phyloP scores from a whole-genome alignment of 2,797 vertebrate genomes.

The Ptychobarbus kaznakovi region DNA sequence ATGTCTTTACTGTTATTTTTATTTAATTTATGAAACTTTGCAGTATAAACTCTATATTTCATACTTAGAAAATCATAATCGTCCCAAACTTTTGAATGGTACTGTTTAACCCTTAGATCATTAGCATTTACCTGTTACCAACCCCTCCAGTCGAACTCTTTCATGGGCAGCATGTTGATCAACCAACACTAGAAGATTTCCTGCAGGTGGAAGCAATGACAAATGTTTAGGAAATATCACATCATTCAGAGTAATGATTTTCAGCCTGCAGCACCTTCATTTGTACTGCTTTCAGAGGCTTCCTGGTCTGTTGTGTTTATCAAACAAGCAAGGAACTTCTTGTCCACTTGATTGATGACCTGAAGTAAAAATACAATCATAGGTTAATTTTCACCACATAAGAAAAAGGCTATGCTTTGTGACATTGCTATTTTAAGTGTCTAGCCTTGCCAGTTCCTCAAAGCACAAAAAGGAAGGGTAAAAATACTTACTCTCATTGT shows the following conservation, averaged over 20 bases:
- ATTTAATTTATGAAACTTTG: not conserved
- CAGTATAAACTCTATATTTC: not conserved
- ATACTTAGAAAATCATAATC: not conserved
- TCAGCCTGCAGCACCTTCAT: slow-evolving; percentile 34
- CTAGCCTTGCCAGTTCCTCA: not conserved
- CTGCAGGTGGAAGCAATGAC: slow-evolving; percentile 58
- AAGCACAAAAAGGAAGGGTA: not conserved
- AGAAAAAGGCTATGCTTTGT: not conserved
- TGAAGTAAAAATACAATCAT: slow-evolving; percentile 63
- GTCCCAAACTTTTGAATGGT: not conserved
- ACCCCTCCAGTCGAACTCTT: slow-evolving; percentile 91
- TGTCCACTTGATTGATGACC: slow-evolving; percentile 98
- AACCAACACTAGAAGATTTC: slow-evolving; percentile 93
- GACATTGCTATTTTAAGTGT: not conserved
- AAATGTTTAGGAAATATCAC: slow-evolving; percentile 11
- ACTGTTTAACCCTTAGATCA: not conserved
- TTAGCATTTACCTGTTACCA: slow-evolving; percentile 82
- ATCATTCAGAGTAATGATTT: not conserved
- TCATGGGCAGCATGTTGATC: slow-evolving; percentile 98
- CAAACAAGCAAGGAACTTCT: slow-evolving; percentile 86
- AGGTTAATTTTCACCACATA: not conserved
- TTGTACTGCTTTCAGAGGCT: slow-evolving; percentile 52
- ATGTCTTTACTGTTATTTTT: not conserved
- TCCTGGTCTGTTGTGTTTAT: slow-evolving; percentile 82
- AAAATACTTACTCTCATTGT: slow-evolving; percentile 86